These are phyloP conservation scores for Ruditapes philippinarum DNA, from an alignment of 1,140 invertebrate species.

Conservation along the genomic window DNA sequence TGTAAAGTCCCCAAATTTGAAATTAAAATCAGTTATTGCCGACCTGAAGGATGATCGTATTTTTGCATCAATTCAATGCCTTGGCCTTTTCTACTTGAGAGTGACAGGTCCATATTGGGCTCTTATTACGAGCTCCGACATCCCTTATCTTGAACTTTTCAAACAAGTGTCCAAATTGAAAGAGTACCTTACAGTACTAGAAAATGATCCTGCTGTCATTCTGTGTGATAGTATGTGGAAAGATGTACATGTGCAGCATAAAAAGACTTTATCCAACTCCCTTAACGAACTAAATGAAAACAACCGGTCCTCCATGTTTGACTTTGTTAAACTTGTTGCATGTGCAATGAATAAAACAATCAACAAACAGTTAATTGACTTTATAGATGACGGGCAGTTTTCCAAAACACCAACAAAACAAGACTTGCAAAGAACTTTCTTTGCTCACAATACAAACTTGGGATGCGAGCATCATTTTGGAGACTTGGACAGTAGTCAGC, in stretches of 20 bases:
- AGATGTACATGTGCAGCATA: background rate
- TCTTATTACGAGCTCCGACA: background rate
- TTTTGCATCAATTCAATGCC: background rate
- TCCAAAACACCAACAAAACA: background rate
- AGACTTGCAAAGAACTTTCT: conserved; percentile 7
- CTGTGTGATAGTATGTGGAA: background rate
- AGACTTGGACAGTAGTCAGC: conserved; percentile 8
- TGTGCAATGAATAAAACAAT: background rate
- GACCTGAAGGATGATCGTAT: background rate
- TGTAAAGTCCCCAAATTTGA: conserved; percentile 24
- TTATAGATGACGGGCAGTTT: background rate
- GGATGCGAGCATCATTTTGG: conserved; percentile 47
- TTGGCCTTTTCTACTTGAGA: background rate
- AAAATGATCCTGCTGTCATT: background rate
- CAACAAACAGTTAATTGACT: background rate
- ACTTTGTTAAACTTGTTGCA: background rate
- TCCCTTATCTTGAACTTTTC: conserved; percentile 6
- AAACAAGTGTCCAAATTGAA: background rate
- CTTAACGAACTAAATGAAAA: background rate
- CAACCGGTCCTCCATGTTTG: background rate
- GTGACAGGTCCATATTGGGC: conserved; percentile 8
- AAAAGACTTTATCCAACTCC: background rate
- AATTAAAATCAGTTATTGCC: background rate
- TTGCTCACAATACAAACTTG: background rate
- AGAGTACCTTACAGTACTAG: background rate